Conservation (phyloP, 2,113 vertebrate species). For the Donacobius atricapilla region DNA sequence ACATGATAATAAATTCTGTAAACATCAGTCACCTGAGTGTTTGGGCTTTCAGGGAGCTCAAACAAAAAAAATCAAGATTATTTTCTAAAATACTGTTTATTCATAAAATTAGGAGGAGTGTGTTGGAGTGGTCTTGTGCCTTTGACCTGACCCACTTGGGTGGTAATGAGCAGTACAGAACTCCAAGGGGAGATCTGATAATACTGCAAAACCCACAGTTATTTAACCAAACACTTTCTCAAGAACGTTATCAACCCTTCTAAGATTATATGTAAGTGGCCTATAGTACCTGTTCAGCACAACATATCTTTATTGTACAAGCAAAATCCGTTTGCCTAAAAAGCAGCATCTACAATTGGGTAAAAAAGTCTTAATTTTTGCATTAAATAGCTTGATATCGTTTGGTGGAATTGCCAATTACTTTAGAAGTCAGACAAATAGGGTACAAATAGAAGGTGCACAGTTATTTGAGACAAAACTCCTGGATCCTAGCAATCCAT, state of each 20-base stretch:
- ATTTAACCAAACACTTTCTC: slow-evolving; percentile 27
- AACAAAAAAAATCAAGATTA: not conserved
- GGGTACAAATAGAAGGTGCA: slow-evolving; percentile 18
- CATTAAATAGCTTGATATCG: slow-evolving; percentile 26
- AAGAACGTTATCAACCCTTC: not conserved
- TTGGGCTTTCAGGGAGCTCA: not conserved
- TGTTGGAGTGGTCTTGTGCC: slow-evolving; percentile 35
- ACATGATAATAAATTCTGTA: not conserved
- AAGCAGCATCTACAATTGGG: slow-evolving; percentile 53
- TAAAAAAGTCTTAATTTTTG: slow-evolving; percentile 42
- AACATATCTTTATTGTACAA: slow-evolving; percentile 80
- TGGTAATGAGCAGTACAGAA: not conserved
- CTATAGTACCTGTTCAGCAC: slow-evolving; percentile 73
- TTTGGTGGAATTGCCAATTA: slow-evolving; percentile 64
- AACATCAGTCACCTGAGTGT: not conserved
- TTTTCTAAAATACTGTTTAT: not conserved
- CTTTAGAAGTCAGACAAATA: not conserved
- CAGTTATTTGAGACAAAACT: slow-evolving; percentile 26
- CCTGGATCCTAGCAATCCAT: slow-evolving; percentile 16
- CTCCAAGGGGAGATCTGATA: not conserved
- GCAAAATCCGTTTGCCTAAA: slow-evolving; percentile 72
- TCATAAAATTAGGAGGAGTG: not conserved
- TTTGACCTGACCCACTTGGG: slow-evolving; percentile 8
- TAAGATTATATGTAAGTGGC: slow-evolving; percentile 43
- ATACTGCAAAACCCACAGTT: slow-evolving; percentile 19